Evolutionary conservation across 2,797 vertebrate species (phyloP).

Genomic region (Microctenopoma stevenorrisi): DNA sequence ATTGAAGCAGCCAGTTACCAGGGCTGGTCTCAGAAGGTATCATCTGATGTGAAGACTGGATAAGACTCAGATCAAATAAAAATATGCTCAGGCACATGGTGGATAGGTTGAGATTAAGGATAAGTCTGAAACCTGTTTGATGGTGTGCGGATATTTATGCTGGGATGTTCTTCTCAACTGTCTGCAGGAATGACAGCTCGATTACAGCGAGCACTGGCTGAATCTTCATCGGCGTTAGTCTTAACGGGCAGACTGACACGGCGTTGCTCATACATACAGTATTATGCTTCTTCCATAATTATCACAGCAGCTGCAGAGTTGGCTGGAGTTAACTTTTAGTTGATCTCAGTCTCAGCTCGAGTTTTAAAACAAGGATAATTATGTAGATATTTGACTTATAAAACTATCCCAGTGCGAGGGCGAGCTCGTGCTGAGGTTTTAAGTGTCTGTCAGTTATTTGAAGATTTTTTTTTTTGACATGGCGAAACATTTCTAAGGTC

Average conservation of each 20-base stretch:
- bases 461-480: too few species aligned
- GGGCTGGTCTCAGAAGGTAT: slow-evolving; percentile 55
- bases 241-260: slow-evolving; percentile 54
- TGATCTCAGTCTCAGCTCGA: slow-evolving; percentile 3
- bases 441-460: background rate
- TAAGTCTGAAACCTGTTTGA: slow-evolving; percentile 68
- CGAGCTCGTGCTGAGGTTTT: background rate
- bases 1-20: slow-evolving; percentile 68
- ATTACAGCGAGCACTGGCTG: slow-evolving; percentile 55
- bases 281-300: slow-evolving; percentile 35
- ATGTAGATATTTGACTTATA: background rate
- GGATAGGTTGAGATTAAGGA: slow-evolving; percentile 60
- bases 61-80: slow-evolving; percentile 63
- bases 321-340: slow-evolving; percentile 17
- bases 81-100: slow-evolving; percentile 55
- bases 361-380: background rate
- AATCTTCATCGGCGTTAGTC: slow-evolving; percentile 50
- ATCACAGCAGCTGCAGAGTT: slow-evolving; percentile 26
- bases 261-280: slow-evolving; percentile 25
- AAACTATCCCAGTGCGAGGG: background rate
- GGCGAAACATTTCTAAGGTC: background rate
- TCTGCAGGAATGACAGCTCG: slow-evolving; percentile 69
- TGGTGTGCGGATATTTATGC: slow-evolving; percentile 65
- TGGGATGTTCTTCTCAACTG: slow-evolving; percentile 64
- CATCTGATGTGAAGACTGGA: slow-evolving; percentile 53